Conservation (phyloP, 37 sponge, comb jelly and placozoan species). For the Chondrosia reniformis region DNA sequence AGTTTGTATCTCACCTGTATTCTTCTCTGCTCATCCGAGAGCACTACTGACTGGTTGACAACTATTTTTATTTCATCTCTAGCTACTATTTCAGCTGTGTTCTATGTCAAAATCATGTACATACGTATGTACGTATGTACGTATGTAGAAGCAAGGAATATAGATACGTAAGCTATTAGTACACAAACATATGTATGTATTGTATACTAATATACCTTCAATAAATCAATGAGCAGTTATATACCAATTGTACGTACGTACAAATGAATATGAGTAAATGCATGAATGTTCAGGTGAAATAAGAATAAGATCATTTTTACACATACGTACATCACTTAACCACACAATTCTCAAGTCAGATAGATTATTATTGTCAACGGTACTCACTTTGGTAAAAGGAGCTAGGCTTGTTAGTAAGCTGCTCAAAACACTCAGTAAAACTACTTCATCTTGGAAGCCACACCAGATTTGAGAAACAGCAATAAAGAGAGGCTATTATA, state of each 20-base stretch:
- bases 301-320: background rate
- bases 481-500: conserved; percentile 82
- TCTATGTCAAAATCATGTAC: no score
- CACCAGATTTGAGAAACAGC: conserved; percentile 75
- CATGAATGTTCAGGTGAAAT: no score
- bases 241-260: no score
- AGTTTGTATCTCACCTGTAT: conserved; percentile 39
- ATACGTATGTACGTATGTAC: background rate
- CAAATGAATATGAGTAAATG: no score
- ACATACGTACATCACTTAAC: background rate
- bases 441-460: conserved; percentile 95
- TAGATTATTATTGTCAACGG: no score
- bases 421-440: conserved; percentile 90
- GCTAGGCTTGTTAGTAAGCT: conserved; percentile 76
- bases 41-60: conserved; percentile 14
- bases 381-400: conserved; percentile 71
- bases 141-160: background rate
- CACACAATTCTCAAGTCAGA: no score
- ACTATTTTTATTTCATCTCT: conserved; percentile 19
- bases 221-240: no score
- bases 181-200: background rate
- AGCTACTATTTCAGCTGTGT: conserved; percentile 25
- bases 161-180: background rate
- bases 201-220: no score
- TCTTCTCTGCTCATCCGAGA: conserved; percentile 67